Percentiles rank a stretch among this genome's conserved stretches.
Evolutionary conservation across 2,113 vertebrate species (phyloP).

Genomic region (Corythaixoides concolor): DNA sequence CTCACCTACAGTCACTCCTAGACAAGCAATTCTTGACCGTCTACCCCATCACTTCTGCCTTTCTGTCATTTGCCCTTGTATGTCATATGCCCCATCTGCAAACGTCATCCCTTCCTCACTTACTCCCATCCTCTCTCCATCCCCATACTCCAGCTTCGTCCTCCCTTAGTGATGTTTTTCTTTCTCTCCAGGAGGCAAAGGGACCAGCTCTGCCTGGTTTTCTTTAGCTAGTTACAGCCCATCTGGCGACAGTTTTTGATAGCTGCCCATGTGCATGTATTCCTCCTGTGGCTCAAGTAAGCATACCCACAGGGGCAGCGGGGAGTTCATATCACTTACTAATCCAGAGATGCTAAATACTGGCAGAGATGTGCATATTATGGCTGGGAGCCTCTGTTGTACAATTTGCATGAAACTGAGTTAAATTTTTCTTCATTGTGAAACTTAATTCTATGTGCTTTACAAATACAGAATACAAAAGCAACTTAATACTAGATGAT

Average conservation of each 20-base stretch:
- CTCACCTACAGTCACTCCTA: background rate
- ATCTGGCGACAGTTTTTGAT: background rate
- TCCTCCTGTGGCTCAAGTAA: background rate
- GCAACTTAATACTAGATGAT: fast-evolving
- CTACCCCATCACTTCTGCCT: background rate
- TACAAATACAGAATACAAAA: background rate
- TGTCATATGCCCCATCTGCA: background rate
- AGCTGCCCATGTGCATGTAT: background rate
- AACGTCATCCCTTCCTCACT: background rate
- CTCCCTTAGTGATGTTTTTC: background rate
- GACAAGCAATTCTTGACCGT: background rate
- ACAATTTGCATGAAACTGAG: background rate
- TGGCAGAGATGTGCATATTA: background rate
- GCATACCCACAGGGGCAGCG: background rate
- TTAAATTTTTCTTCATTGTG: background rate
- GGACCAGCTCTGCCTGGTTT: background rate
- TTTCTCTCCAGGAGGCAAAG: background rate
- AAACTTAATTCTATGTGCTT: background rate
- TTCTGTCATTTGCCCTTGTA: background rate
- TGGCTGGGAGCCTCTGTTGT: background rate
- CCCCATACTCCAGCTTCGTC: background rate
- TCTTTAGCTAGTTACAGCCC: background rate
- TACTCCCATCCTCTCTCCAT: background rate
- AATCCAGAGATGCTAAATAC: background rate
- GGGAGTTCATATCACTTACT: background rate